These are phyloP conservation scores for Ernsta delagoae DNA, from an alignment of 2,888 invertebrate species.

Conservation along the genomic window DNA sequence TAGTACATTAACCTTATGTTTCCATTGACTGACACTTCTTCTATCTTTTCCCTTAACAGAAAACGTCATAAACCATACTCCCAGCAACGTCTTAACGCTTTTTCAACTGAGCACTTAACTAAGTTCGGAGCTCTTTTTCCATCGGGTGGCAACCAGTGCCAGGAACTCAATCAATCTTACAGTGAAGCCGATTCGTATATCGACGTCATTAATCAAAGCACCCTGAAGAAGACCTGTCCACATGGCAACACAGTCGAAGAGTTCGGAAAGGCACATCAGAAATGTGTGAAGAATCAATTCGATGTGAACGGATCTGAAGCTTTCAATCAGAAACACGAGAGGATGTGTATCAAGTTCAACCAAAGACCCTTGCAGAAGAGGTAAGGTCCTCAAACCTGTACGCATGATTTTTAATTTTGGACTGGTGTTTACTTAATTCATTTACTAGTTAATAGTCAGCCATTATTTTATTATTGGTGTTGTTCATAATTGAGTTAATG, in stretches of 20 bases:
- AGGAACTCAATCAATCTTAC: conserved; percentile 78
- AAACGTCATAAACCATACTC: conserved; percentile 82
- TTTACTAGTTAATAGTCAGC: too few species aligned
- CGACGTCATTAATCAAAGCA: conserved; percentile 72
- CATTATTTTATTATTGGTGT: too few species aligned
- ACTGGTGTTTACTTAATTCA: background rate
- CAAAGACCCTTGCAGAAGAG: conserved; percentile 78
- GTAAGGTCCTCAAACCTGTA: conserved; percentile 50
- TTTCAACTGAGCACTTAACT: conserved; percentile 80
- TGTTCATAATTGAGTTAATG: too few species aligned
- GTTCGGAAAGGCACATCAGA: conserved; percentile 81
- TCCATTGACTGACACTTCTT: conserved; percentile 57
- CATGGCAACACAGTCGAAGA: conserved; percentile 79
- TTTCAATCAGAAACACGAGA: conserved; percentile 76
- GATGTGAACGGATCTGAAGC: conserved; percentile 55
- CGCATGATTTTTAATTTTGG: background rate
- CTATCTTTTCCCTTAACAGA: conserved; percentile 77
- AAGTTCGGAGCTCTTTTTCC: conserved; percentile 81
- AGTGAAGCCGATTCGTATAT: conserved; percentile 80
- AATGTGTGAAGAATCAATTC: conserved; percentile 75
- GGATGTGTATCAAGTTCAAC: conserved; percentile 81
- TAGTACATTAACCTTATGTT: conserved; percentile 25
- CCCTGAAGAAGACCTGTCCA: conserved; percentile 70
- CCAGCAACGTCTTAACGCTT: conserved; percentile 82
- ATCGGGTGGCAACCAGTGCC: conserved; percentile 77